Evolutionary conservation across 2,888 invertebrate genomes (phyloP), one percentile per base, ranked within the genome.

Genomic region (Danaus chrysippus): DNA sequence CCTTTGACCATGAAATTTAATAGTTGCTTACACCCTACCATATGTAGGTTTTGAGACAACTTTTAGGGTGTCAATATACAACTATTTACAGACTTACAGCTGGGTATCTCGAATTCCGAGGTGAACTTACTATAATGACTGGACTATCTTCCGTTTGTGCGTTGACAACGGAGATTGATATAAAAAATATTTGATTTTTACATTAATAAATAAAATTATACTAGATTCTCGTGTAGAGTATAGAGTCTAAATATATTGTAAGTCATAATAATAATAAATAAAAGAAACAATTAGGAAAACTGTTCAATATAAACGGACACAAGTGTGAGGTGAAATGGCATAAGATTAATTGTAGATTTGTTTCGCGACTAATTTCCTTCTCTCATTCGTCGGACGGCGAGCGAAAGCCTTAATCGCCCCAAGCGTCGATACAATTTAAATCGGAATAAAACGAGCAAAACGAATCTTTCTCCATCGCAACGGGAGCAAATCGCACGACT

Each of bases 381-480:
- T 78, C 73, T 73, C 76, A 70, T 72, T 74, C 73, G 73, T 73
- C 74, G 68, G 64, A 70, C 70, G 75, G 71, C 73, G 75, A 78
- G 74, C 77, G 80, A 82, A 82, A 84, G 79, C 84, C 79, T 82
- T 87, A 87, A 88, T 88, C 88, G 87, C 80, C 77, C 74, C 77
- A 72, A 82, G 82, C 81, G 84, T 84, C 85, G 86, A 86, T 87
- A 89, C 88, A 87, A 86, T 89, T 89, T 86, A 85, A 87, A 87
- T 87, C 82, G 78, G 77, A 82, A 84, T 77, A 86, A 88, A 87
- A 86, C 84, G 85, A 86, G 83, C 82, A 84, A 81, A 79, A 73
- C 84, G 79, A 87, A 88, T 89, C 82, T 81, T 87, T 88, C 83
- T 85, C 82, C 76, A 81, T 85, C 86, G 83, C 79, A 83, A 85